A percentile compares a stretch with the other conserved stretches of the same genome.
Conservation (phyloP, 2,113 vertebrate genomes). For the Bucco capensis region DNA sequence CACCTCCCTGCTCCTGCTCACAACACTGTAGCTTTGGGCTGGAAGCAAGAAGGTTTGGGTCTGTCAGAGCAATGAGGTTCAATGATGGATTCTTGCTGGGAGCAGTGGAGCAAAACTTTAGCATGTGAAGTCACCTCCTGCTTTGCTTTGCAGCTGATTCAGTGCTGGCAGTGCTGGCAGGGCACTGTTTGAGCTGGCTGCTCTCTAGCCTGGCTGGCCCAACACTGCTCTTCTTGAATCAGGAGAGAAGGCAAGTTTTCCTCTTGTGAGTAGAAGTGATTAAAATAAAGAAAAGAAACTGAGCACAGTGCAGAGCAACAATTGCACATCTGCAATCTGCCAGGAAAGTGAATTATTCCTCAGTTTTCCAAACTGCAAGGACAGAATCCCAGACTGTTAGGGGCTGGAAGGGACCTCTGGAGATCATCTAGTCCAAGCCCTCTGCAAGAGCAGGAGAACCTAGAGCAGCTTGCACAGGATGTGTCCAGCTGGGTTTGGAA, state of each 20-base stretch:
- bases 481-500: no score
- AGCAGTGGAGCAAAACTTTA: neutral
- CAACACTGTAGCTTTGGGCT: neutral
- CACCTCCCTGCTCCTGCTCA: no score
- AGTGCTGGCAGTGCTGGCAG: neutral
- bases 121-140: neutral
- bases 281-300: neutral
- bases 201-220: neutral
- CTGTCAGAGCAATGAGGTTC: neutral
- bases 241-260: neutral
- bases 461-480: no score
- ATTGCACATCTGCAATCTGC: neutral
- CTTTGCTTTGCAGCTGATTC: neutral
- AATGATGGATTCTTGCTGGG: fast-evolving
- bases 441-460: no score
- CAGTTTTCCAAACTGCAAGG: neutral
- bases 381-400: no score
- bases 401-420: no score
- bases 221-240: neutral
- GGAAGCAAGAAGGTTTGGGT: neutral
- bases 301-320: neutral
- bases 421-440: no score
- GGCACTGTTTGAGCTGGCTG: neutral
- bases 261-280: neutral
- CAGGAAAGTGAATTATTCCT: neutral